These are phyloP conservation scores for Diadegma fenestrale DNA, from an alignment of 2,888 invertebrate species.

Conservation along the genomic window DNA sequence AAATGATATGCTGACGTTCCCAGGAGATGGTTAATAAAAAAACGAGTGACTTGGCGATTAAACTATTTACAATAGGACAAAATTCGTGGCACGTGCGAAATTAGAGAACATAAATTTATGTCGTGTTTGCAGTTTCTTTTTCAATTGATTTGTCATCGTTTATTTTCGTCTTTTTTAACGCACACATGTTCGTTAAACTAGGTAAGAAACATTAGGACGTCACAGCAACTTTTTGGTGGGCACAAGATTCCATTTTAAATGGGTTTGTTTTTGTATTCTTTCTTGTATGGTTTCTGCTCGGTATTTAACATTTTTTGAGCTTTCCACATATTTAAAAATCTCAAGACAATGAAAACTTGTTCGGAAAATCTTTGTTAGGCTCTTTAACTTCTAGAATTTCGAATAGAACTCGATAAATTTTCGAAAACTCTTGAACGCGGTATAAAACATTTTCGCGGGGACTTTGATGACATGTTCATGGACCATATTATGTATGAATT, in stretches of 20 bases:
- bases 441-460: constrained; percentile 1
- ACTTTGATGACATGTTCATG: constrained; percentile 5
- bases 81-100: constrained; percentile 37
- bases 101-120: constrained; percentile 45
- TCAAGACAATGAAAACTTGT: constrained; percentile 18
- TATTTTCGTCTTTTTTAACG: constrained; percentile 31
- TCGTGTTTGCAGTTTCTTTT: constrained; percentile 29
- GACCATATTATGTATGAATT: neutral
- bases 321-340: constrained; percentile 11
- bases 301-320: constrained; percentile 14
- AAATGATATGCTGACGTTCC: neutral
- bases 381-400: constrained; percentile 32
- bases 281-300: neutral
- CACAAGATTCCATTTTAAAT: constrained; percentile 28
- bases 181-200: constrained; percentile 29
- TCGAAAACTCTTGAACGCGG: constrained; percentile 26
- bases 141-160: constrained; percentile 14
- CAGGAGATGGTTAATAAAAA: neutral
- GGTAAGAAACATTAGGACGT: constrained; percentile 50
- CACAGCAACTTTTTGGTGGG: constrained; percentile 54
- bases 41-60: constrained; percentile 27
- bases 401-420: neutral
- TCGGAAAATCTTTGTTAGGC: constrained; percentile 26
- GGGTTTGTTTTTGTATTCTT: constrained; percentile 14
- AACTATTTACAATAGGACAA: constrained; percentile 60